A percentile compares a stretch with the other conserved stretches of the same genome.
These are phyloP conservation scores for Rissa tridactyla DNA, from an alignment of 2,113 vertebrate species.

Conservation along the genomic window DNA sequence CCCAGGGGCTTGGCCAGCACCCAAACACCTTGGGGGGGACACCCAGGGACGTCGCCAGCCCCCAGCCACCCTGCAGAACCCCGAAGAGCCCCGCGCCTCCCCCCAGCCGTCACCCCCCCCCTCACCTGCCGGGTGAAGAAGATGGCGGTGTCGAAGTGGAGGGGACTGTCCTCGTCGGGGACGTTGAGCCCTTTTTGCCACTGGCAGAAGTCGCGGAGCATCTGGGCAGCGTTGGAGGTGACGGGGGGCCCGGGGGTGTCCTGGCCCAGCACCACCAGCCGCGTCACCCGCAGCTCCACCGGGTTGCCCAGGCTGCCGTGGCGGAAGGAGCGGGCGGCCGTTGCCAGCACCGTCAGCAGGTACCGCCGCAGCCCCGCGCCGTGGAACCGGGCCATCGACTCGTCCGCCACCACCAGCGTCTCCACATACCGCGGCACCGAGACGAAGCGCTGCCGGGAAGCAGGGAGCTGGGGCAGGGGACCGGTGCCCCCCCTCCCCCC, in stretches of 20 bases:
- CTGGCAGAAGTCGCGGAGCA: conserved; percentile 73
- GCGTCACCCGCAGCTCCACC: conserved; percentile 70
- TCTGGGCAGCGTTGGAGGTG: conserved; percentile 70
- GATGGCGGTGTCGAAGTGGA: conserved; percentile 75
- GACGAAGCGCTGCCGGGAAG: conserved; percentile 65
- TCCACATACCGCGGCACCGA: conserved; percentile 74
- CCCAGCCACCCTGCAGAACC: too few species aligned
- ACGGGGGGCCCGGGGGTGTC: conserved; percentile 59
- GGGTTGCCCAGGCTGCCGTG: conserved; percentile 74
- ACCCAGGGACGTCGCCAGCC: too few species aligned
- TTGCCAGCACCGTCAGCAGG: conserved; percentile 73
- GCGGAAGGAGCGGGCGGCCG: conserved; percentile 69
- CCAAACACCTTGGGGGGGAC: not conserved
- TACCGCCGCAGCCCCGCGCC: conserved; percentile 67
- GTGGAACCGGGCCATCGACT: conserved; percentile 72
- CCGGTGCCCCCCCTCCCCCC: not conserved
- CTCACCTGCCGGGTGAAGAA: conserved; percentile 76
- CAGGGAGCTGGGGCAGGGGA: not conserved
- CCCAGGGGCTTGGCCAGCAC: not conserved
- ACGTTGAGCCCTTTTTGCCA: conserved; percentile 75
- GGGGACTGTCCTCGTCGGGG: conserved; percentile 63
- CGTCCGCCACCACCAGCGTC: conserved; percentile 75
- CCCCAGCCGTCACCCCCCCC: not conserved
- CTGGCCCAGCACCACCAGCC: conserved; percentile 70
- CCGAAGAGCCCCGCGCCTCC: not conserved